Evolutionary conservation across 2,888 invertebrate genomes (phyloP).

Genomic region (Archaeoteleia sp.): DNA sequence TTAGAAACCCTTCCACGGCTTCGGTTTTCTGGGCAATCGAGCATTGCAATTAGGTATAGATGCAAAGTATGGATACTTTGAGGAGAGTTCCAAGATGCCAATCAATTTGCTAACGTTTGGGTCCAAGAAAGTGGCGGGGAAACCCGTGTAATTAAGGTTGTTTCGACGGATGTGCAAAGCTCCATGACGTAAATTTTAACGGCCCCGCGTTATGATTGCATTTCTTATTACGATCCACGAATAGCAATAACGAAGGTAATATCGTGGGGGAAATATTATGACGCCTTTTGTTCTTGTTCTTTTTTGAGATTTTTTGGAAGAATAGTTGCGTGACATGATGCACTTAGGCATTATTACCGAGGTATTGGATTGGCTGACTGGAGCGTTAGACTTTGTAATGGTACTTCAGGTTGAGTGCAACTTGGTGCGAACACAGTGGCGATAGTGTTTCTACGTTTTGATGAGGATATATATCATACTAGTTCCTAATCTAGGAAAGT

Average conservation of each 20-base stretch:
- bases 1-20: conserved; percentile 62
- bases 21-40: conserved; percentile 62
- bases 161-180: conserved; percentile 49
- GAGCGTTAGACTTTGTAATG: conserved; percentile 58
- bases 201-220: too few species aligned
- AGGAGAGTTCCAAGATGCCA: conserved; percentile 67
- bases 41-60: conserved; percentile 55
- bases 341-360: neutral
- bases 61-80: too few species aligned
- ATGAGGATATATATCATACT: conserved; percentile 44
- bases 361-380: conserved; percentile 55
- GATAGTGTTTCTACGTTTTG: conserved; percentile 54
- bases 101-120: conserved; percentile 61
- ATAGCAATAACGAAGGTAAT: conserved; percentile 63
- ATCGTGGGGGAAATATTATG: conserved; percentile 4
- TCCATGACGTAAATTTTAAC: conserved; percentile 61
- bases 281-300: neutral
- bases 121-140: too few species aligned
- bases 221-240: conserved; percentile 49
- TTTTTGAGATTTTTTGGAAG: neutral
- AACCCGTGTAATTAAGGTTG: too few species aligned
- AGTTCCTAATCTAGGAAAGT: conserved; percentile 65
- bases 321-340: neutral
- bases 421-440: conserved; percentile 48
- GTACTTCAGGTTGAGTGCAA: conserved; percentile 58